Percentiles rank a stretch among this genome's conserved stretches.
Conservation (phyloP, 2,113 vertebrate genomes). For the Phaethornis superciliosus region DNA sequence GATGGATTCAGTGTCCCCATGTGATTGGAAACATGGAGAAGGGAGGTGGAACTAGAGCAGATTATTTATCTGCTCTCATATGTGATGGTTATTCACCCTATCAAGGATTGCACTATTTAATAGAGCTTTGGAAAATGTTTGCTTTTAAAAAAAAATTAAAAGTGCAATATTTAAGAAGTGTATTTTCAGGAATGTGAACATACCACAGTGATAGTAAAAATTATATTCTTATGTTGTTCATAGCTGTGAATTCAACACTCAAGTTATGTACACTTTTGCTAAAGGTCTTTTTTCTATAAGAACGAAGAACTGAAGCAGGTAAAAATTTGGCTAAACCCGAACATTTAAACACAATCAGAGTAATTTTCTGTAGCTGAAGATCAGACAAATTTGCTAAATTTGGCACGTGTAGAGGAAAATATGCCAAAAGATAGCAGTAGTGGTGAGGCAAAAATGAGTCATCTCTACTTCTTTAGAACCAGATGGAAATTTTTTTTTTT, state of each 20-base stretch:
- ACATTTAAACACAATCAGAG: not conserved
- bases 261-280: not conserved
- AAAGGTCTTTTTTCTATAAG: not conserved
- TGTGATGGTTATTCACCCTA: not conserved
- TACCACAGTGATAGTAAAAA: not conserved
- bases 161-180: not conserved
- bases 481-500: slow-evolving; percentile 19
- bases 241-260: not conserved
- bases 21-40: not conserved
- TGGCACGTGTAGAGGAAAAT: not conserved
- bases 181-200: not conserved
- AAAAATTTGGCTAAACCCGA: not conserved
- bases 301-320: not conserved
- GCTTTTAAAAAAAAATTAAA: not conserved
- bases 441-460: slow-evolving; percentile 48
- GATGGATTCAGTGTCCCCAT: not conserved
- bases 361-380: not conserved
- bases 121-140: not conserved
- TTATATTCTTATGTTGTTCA: fast-evolving
- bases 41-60: not conserved
- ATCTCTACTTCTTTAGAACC: slow-evolving; percentile 23
- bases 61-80: not conserved
- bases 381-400: slow-evolving; percentile 26
- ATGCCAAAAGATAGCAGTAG: slow-evolving; percentile 51
- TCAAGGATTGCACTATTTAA: not conserved